Percentiles rank a stretch among this genome's conserved stretches.
Evolutionary conservation across 2,113 vertebrate species (phyloP).

Genomic region (Channa maculata): DNA sequence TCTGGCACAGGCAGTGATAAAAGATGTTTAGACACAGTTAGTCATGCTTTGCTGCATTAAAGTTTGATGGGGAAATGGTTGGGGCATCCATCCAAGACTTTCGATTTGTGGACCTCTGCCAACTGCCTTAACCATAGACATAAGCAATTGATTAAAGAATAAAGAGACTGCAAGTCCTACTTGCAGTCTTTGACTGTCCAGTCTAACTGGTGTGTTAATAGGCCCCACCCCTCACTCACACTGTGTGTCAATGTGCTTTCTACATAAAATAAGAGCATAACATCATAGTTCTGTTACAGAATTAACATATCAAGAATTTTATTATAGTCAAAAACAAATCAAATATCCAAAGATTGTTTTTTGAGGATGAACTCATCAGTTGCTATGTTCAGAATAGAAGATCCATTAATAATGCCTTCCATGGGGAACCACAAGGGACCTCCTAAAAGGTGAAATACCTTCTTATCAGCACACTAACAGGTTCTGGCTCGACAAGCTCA

Average conservation of each 20-base stretch:
- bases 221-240: constrained; percentile 4
- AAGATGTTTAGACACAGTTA: constrained; percentile 12
- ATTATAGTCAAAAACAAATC: neutral
- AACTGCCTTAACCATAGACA: constrained; percentile 38
- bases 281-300: neutral
- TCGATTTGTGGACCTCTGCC: constrained; percentile 45
- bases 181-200: constrained; percentile 21
- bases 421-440: constrained; percentile 30
- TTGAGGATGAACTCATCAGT: neutral
- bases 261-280: neutral
- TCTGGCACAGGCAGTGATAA: constrained; percentile 42
- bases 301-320: constrained; percentile 1
- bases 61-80: constrained; percentile 57
- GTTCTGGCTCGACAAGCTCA: constrained; percentile 81
- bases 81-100: constrained; percentile 55
- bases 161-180: constrained; percentile 9
- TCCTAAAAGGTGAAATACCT: constrained; percentile 74
- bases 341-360: neutral
- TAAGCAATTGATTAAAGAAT: constrained; percentile 38
- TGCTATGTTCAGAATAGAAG: neutral
- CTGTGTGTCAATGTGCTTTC: neutral
- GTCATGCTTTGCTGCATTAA: constrained; percentile 30
- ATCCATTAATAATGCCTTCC: constrained; percentile 27
- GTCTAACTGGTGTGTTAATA: constrained; percentile 40
- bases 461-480: constrained; percentile 82